Conservation (phyloP, 2,797 vertebrate species). For the Gastrophryne carolinensis region DNA sequence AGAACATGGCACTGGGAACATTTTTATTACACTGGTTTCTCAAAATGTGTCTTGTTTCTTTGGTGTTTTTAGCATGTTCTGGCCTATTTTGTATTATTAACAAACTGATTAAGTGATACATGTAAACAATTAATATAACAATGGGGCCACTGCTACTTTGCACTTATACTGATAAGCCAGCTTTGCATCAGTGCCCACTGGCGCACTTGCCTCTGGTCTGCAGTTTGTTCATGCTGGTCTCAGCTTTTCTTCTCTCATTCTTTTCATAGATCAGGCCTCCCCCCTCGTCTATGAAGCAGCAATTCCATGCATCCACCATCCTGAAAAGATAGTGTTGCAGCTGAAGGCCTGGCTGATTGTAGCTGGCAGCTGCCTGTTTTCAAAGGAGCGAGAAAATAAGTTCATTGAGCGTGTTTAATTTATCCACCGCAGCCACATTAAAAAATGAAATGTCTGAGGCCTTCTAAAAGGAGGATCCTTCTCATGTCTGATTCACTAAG, state of each 20-base stretch:
- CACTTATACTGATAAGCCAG: too few species aligned
- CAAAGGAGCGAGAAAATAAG: constrained; percentile 8
- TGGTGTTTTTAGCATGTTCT: too few species aligned
- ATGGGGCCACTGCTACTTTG: too few species aligned
- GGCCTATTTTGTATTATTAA: too few species aligned
- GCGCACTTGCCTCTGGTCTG: too few species aligned
- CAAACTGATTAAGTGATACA: too few species aligned
- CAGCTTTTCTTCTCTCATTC: neutral
- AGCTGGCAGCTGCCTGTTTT: neutral
- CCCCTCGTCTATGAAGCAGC: neutral
- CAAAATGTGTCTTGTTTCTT: too few species aligned
- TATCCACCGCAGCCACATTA: neutral
- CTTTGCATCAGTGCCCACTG: too few species aligned
- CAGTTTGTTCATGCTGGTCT: neutral
- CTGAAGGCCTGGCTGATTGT: constrained; percentile 4
- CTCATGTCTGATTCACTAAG: constrained; percentile 30
- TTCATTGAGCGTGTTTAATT: constrained; percentile 10
- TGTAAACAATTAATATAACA: too few species aligned
- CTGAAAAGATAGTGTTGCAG: neutral
- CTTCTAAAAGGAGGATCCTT: constrained; percentile 40
- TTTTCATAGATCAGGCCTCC: neutral
- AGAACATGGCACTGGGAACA: too few species aligned
- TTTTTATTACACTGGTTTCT: too few species aligned
- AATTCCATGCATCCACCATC: constrained; percentile 20
- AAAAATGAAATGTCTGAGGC: constrained; percentile 54